A percentile compares a stretch with the other conserved stretches of the same genome.
These are phyloP conservation scores for Actinia equina DNA, from an alignment of 64 coral and sea anemone genomes.

Conservation along the genomic window DNA sequence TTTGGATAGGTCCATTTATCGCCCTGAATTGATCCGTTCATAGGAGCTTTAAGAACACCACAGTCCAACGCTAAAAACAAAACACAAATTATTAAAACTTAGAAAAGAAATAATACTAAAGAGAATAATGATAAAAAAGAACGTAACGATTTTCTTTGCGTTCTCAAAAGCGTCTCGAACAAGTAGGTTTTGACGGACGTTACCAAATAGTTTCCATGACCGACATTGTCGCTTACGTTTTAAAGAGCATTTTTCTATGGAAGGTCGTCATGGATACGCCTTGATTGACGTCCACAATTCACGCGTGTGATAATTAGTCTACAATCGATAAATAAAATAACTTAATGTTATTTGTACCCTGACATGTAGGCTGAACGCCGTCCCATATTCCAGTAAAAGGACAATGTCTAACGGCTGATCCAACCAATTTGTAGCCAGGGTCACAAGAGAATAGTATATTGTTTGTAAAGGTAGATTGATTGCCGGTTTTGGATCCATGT, in stretches of 20 bases:
- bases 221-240: too few relatives aligned
- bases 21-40: conserved; percentile 41
- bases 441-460: conserved; percentile 28
- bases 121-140: too few relatives aligned
- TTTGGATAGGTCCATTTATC: conserved; percentile 57
- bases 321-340: too few relatives aligned
- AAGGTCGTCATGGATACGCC: too few relatives aligned
- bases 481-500: not conserved
- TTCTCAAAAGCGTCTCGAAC: too few relatives aligned
- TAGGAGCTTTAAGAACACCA: conserved; percentile 34
- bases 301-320: too few relatives aligned
- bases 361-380: conserved; percentile 37
- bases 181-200: too few relatives aligned
- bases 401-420: conserved; percentile 26
- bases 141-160: too few relatives aligned
- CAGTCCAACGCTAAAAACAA: conserved; percentile 37
- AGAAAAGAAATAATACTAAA: too few relatives aligned
- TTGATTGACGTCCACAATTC: too few relatives aligned
- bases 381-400: conserved; percentile 25
- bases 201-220: too few relatives aligned
- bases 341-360: not conserved
- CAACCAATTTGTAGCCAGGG: conserved; percentile 34
- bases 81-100: not conserved
- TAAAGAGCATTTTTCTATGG: too few relatives aligned
- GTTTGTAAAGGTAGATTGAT: conserved; percentile 19